Evolutionary conservation across 2,888 invertebrate species (phyloP), one percentile per base, ranked within the genome.

Genomic region (Loripinus fragilis): DNA sequence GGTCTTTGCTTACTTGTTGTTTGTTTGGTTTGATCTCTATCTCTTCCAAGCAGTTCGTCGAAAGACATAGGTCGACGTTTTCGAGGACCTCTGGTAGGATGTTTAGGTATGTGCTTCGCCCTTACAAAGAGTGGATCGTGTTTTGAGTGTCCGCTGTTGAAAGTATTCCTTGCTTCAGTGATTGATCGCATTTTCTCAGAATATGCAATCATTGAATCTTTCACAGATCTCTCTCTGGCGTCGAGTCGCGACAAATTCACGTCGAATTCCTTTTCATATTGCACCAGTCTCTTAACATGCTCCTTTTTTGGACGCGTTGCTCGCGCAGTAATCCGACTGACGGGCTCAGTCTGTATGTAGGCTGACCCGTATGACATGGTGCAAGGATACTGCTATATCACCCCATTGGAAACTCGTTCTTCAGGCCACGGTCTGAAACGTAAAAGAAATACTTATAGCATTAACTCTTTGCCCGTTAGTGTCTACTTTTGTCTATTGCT

Each of bases 61-160:
- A 89, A 78, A 17, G 89, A 88, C 80, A 86, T 83, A 5, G 89
- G 89, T 23, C 88, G 83, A 38, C 86, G 78, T 30, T 76, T 82
- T 10, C 72, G 79, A 17, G 76, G 68, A 28, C 52, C 35, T n/a
- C 72, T 25, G 3, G 50, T 55, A 20, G 87, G 87, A 52, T 81
- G 81, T 72, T 86, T 87, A 15, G 87, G 87, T 55, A 87, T 86
- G 69, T 87, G 86, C 72, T 87, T 86, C 12, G 86, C 87, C 52
- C 85, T 64, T 3, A 87, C 86, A 38, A 86, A 84, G 23, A 87
- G 69, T 1, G 86, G 81, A 60, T 86, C 86, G 17, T 76, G 71
- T n/a, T 65, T 45, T 20, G 52, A 72, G 28, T 70, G 71, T 20
- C 67, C 76, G 17, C 55, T 41, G 15, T 78, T 76, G 0, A 60